Evolutionary conservation across 2,888 invertebrate genomes (phyloP).

Genomic region (Adineta ricciae): DNA sequence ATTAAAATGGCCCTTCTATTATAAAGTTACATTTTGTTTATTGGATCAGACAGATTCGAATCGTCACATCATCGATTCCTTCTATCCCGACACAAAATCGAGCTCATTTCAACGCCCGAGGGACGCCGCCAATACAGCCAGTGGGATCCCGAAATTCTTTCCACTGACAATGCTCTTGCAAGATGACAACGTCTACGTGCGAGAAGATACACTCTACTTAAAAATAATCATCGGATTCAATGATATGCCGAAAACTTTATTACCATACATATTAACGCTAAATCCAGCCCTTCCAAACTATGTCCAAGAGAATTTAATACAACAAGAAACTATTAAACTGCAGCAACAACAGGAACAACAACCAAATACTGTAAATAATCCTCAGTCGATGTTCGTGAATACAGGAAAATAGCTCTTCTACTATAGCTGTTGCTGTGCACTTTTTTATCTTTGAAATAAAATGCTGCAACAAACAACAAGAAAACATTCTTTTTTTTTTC

Average conservation of each 20-base stretch:
- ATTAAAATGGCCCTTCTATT: constrained; percentile 44
- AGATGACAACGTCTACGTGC: neutral
- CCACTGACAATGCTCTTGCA: constrained; percentile 35
- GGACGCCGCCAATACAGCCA: constrained; percentile 48
- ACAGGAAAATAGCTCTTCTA: too few species aligned
- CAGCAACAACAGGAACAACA: neutral
- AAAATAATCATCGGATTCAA: neutral
- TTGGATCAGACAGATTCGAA: constrained; percentile 43
- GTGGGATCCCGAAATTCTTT: constrained; percentile 47
- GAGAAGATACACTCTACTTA: neutral
- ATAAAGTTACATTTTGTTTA: constrained; percentile 45
- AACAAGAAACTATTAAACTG: neutral
- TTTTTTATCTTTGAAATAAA: too few species aligned
- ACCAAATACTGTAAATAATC: neutral
- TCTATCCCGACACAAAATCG: constrained; percentile 45
- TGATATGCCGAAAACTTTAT: neutral
- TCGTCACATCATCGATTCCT: constrained; percentile 45
- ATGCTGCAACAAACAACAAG: too few species aligned
- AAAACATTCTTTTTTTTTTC: too few species aligned
- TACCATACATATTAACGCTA: neutral
- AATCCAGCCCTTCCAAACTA: neutral
- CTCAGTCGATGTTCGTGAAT: neutral
- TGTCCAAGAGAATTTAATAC: neutral
- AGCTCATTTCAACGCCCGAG: constrained; percentile 45
- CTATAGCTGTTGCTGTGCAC: too few species aligned